phyloP scores from a whole-genome alignment of 2,888 invertebrate genomes.

The Gymnocheta viridis region DNA sequence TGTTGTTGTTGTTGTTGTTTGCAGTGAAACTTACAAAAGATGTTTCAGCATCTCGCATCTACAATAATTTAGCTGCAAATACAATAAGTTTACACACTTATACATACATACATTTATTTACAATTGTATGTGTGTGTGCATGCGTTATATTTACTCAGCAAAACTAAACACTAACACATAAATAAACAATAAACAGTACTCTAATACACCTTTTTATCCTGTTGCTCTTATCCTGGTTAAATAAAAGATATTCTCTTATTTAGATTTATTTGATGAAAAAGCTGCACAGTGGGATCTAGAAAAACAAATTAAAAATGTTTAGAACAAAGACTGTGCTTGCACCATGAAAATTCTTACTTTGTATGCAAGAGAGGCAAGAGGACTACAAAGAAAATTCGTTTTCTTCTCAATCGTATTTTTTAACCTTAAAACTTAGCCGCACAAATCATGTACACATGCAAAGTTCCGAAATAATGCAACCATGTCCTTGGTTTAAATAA shows the following conservation, averaged over 20 bases:
- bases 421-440: no score
- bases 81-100: no score
- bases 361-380: no score
- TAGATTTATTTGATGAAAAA: not conserved
- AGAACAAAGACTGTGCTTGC: no score
- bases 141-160: not conserved
- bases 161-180: conserved; percentile 8
- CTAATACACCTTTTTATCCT: not conserved
- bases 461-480: no score
- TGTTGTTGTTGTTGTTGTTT: conserved; percentile 11
- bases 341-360: no score
- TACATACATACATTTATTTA: no score
- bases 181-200: not conserved
- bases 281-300: not conserved
- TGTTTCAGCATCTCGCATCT: not conserved
- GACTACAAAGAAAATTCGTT: no score
- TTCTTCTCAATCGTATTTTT: no score
- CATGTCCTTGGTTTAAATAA: no score
- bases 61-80: not conserved
- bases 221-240: not conserved
- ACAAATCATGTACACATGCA: no score
- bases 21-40: not conserved
- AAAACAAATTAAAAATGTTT: not conserved
- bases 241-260: not conserved
- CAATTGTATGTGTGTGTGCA: no score